Percentiles rank a stretch among this genome's conserved stretches.
phyloP scores from a whole-genome alignment of 2,888 invertebrate genomes.

The Beris morrisii region DNA sequence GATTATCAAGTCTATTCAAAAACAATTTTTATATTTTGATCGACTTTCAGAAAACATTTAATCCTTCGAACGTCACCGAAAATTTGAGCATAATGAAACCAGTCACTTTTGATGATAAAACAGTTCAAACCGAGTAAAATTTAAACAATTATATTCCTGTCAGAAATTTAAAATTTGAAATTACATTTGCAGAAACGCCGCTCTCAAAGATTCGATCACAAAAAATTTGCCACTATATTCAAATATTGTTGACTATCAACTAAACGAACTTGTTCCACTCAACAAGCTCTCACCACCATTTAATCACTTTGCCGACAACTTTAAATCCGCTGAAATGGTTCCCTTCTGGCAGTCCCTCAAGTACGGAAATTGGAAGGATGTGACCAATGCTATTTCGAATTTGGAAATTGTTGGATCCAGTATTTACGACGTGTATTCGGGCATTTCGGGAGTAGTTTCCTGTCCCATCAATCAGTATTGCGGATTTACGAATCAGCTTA shows the following conservation, averaged over 20 bases:
- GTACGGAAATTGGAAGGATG: conserved; percentile 16
- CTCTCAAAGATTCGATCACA: neutral
- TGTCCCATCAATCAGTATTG: neutral
- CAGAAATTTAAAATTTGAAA: too few species aligned
- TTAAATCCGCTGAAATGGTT: neutral
- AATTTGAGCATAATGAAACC: too few species aligned
- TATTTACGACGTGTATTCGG: conserved; percentile 18
- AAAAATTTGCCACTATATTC: neutral
- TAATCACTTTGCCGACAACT: neutral
- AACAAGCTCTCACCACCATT: neutral
- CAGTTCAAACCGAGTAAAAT: too few species aligned
- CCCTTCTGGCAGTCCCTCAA: conserved; percentile 7
- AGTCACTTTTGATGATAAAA: too few species aligned
- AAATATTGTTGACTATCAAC: neutral
- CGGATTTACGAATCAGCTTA: conserved; percentile 1
- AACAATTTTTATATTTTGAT: too few species aligned
- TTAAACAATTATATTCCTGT: too few species aligned
- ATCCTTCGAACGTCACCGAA: neutral
- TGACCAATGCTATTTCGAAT: conserved; percentile 5
- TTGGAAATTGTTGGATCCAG: neutral
- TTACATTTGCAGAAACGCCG: neutral
- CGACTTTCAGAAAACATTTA: neutral
- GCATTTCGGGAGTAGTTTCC: conserved; percentile 8
- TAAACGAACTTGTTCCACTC: conserved; percentile 2
- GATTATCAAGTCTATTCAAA: too few species aligned